Evolutionary conservation across 2,797 vertebrate species (phyloP).

Genomic region (Eupleurogrammus muticus): DNA sequence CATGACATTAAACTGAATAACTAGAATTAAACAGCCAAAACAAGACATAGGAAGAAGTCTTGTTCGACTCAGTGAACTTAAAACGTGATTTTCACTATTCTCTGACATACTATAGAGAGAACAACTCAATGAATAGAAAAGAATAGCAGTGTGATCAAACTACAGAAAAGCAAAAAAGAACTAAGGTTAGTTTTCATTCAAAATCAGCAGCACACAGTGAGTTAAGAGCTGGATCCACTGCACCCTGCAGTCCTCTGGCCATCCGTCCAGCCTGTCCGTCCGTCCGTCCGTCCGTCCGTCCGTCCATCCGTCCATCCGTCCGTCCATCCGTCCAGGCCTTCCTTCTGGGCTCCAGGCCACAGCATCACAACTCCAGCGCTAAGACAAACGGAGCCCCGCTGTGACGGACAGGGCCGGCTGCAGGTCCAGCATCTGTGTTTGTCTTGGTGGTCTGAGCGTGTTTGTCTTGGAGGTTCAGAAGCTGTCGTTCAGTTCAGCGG

Average conservation of each 20-base stretch:
- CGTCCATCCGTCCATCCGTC: not conserved
- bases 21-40: too few species aligned
- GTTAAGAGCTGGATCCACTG: not conserved
- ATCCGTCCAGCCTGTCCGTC: not conserved
- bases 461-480: constrained; percentile 10
- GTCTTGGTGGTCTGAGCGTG: not conserved
- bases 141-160: too few species aligned
- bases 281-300: too few species aligned
- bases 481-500: not conserved
- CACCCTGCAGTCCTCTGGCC: not conserved
- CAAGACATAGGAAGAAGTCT: too few species aligned
- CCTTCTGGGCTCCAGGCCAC: not conserved
- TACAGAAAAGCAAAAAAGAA: too few species aligned
- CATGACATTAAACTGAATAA: too few species aligned
- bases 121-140: too few species aligned
- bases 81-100: too few species aligned
- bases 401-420: constrained; percentile 3
- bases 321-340: too few species aligned
- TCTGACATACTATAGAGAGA: too few species aligned
- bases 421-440: constrained; percentile 2
- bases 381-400: constrained; percentile 17
- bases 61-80: too few species aligned
- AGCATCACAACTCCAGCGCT: not conserved
- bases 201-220: constrained; percentile 6
- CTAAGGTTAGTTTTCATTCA: not conserved